Base-by-base conservation (phyloP, 2,113 vertebrate genomes). In the Oreochromis aureus region DNA sequence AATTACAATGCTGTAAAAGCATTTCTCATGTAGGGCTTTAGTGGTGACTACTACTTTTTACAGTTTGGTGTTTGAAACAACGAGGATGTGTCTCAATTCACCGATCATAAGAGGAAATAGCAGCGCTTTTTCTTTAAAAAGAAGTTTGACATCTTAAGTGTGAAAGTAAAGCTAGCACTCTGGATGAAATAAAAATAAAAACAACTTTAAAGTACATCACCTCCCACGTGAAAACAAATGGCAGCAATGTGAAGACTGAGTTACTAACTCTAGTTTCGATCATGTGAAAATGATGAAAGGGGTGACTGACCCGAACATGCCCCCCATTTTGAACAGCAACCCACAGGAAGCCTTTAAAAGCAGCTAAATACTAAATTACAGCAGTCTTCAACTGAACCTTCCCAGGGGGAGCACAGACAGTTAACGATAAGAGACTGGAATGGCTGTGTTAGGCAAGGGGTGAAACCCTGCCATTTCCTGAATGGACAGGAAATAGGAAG, bases 401-500 rank as follows among this genome's bases (percentile, higher is more conserved):
- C 91, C 91, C 91, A 56, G 46, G 80, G 83, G 93, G 89, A 53
- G 30, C 24, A 11, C 41, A 89, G 92, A 88, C 86, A 86, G 82
- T 79, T 90, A 94, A 51, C 90, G 95, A 96, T 96, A 96, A 96
- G 80, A 78, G 55, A 71, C 66, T n/a, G 59, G 87, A 90, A 86
- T 81, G 82, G 81, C 93, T 51, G 2, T 5, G 41, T 81, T 89
- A 94, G 92, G 86, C 89, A 90, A 39, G 79, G 91, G 94, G 90
- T 90, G 91, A 90, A 93, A 91, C 87, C 56, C 87, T 63, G 82
- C 88, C 83, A 90, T 92, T 96, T 97, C 96, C 96, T 95, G 93
- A 89, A 84, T 79, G 86, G 61, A 92, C 87, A 90, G 87, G 95
- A 96, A 97, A 96, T 91, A 95, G 96, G 96, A 96, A 96, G 94